These are phyloP conservation scores for Scolanthus callimorphus DNA, from an alignment of 92 coral and sea anemone species.

Conservation along the genomic window DNA sequence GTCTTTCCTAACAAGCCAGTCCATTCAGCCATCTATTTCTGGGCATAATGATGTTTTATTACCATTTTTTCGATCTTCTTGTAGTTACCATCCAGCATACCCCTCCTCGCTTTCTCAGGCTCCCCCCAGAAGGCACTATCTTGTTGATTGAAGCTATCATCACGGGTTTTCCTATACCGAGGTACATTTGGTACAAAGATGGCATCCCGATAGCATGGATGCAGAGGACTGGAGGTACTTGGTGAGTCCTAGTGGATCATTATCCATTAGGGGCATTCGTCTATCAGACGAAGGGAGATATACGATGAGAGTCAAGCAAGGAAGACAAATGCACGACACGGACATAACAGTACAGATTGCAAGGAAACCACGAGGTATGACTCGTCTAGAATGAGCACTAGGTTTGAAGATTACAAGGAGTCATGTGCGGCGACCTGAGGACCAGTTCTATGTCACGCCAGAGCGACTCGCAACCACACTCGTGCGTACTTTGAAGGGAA, in stretches of 20 bases:
- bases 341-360: constrained; percentile 3
- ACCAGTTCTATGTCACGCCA: no score
- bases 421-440: no score
- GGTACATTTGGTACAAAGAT: constrained; percentile 14
- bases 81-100: constrained; percentile 4
- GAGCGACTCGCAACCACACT: no score
- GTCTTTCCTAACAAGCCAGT: no score
- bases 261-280: neutral
- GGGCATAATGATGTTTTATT: no score
- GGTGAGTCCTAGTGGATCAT: constrained; percentile 23
- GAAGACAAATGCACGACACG: constrained; percentile 8
- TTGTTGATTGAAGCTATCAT: constrained; percentile 6
- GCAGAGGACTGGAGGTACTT: neutral
- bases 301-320: constrained; percentile 12
- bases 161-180: constrained; percentile 12
- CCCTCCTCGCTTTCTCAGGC: neutral
- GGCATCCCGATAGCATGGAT: constrained; percentile 5
- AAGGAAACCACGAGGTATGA: no score
- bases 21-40: no score
- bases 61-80: no score
- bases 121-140: neutral
- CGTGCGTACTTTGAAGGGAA: no score
- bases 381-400: no score
- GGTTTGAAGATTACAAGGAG: no score
- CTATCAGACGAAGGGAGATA: constrained; percentile 2